Percentiles rank a stretch among this genome's conserved stretches.
These are phyloP conservation scores for Bovichtus diacanthus DNA, from an alignment of 2,797 vertebrate species.

Conservation along the genomic window DNA sequence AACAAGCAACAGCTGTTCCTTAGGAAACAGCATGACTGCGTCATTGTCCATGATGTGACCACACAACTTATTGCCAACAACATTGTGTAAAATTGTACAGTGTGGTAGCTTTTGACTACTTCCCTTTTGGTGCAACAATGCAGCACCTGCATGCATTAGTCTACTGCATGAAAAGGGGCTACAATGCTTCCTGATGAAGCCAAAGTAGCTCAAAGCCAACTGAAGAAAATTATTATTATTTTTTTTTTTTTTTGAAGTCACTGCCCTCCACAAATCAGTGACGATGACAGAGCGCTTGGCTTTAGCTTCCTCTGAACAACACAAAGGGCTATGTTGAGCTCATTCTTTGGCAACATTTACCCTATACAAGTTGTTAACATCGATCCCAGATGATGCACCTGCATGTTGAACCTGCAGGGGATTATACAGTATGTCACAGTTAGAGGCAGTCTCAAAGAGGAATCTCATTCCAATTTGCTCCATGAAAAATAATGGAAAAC, in stretches of 20 bases:
- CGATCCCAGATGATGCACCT: conserved; percentile 36
- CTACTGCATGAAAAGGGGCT: conserved; percentile 19
- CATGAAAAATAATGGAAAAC: conserved; percentile 3
- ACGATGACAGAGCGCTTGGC: conserved; percentile 18
- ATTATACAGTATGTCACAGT: conserved; percentile 55
- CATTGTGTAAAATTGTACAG: neutral
- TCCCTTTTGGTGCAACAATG: conserved; percentile 37
- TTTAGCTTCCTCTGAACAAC: conserved; percentile 25
- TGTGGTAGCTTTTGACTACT: neutral
- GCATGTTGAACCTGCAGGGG: conserved; percentile 29
- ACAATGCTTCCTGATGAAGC: conserved; percentile 25
- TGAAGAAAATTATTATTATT: too few relatives aligned
- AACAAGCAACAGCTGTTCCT: conserved; percentile 1
- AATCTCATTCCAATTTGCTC: conserved; percentile 49
- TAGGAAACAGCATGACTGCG: conserved; percentile 4
- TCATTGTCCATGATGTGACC: conserved; percentile 11
- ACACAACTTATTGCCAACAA: neutral
- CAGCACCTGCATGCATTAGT: conserved; percentile 25
- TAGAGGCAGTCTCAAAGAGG: conserved; percentile 34
- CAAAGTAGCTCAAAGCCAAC: conserved; percentile 20
- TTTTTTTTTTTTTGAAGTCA: too few relatives aligned
- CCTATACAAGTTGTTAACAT: conserved; percentile 39
- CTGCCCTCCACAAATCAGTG: conserved; percentile 33
- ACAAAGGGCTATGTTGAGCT: conserved; percentile 18
- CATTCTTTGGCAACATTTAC: conserved; percentile 42